Evolutionary conservation across 2,888 invertebrate genomes (phyloP).

Genomic region (Monoplex corrugatus): DNA sequence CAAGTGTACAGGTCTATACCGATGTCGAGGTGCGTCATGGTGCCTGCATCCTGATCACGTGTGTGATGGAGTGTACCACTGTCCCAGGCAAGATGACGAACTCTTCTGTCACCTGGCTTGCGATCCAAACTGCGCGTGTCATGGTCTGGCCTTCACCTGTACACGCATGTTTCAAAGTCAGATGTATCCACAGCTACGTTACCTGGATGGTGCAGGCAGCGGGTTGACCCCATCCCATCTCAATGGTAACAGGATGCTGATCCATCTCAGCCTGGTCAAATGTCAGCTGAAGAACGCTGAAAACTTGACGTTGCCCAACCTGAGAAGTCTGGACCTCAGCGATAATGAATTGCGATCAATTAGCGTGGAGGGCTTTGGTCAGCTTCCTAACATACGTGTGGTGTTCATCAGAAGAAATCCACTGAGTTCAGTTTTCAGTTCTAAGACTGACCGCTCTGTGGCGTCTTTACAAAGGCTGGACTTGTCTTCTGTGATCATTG

Average conservation of each 20-base stretch:
- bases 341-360: not conserved
- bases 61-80: not conserved
- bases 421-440: not conserved
- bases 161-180: too few relatives aligned
- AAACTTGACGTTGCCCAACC: not conserved
- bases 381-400: not conserved
- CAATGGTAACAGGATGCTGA: not conserved
- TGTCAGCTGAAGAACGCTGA: not conserved
- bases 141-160: not conserved
- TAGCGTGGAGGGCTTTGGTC: not conserved
- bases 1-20: not conserved
- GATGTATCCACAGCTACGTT: not conserved
- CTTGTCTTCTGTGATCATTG: not conserved
- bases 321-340: constrained; percentile 14
- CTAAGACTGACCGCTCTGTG: not conserved
- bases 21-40: not conserved
- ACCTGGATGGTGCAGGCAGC: not conserved
- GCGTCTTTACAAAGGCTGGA: not conserved
- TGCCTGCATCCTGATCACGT: not conserved
- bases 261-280: constrained; percentile 9
- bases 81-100: not conserved
- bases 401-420: not conserved
- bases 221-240: not conserved
- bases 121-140: not conserved
- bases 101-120: not conserved